Base-by-base conservation (phyloP, 2,888 invertebrate genomes). In the Xestia rhomboidea region DNA sequence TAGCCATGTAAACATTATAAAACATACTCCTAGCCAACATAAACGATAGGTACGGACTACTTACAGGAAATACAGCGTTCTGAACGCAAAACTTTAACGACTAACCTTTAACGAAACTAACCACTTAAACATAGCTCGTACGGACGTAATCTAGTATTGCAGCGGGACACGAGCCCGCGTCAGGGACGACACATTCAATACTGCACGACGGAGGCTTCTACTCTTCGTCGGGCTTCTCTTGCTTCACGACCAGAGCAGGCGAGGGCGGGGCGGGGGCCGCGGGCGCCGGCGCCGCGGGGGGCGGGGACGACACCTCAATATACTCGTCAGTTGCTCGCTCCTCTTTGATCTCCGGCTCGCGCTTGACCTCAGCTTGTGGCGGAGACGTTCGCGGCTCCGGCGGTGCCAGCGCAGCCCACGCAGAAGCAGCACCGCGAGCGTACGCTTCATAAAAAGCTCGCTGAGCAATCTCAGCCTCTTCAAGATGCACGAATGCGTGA, bases 401-500 rank as follows among this genome's bases (percentile, higher is more conserved):
- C 1, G 96, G 95, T 0, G 94, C 95, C 18, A 95, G 86, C 10
- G 96, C 96, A 0, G 96, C 96, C 96, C 96, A 96, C 7, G 96
- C 96, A 0, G 94, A 91, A 0, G 95, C 96, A 8, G 96, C 96
- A 0, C 96, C 96, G 49, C 96, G 91, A 0, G 96, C 96, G 70
- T 96, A 96, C 1, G 96, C 96, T 73, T 96, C 96, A 70, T 96
- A 96, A 77, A 96, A 96, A 21, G 95, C 96, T 76, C 96, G 91
- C 82, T 96, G 96, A 6, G 96, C 96, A 71, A 97, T 93, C 87
- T 96, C 96, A 0, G 96, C 96, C 83, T 97, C 97, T 82, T 97
- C 97, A 7, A 97, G 89, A 85, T 97, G 97, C 24, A 97, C 97
- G 70, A 97, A 97, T 18, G 97, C 97, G 92, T 99, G 99, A 92